These are phyloP conservation scores for Carterocephalus palaemon DNA, from an alignment of 2,888 invertebrate genomes.

Conservation along the genomic window DNA sequence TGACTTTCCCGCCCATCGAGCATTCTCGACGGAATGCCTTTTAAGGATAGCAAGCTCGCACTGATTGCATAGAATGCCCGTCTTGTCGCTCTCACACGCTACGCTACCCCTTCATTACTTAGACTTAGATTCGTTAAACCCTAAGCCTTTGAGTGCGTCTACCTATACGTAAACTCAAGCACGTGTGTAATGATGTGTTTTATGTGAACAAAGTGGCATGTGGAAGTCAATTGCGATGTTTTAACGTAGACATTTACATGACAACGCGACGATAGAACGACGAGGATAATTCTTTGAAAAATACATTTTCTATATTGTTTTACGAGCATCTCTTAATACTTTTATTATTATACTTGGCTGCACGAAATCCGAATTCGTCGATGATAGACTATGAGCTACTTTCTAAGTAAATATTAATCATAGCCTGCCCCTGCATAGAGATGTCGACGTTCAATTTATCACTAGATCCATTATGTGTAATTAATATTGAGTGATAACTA, in stretches of 20 bases:
- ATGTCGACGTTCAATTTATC: slow-evolving; percentile 20
- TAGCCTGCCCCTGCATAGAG: slow-evolving; percentile 15
- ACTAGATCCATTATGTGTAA: slow-evolving; percentile 14
- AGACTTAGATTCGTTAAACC: slow-evolving; percentile 24
- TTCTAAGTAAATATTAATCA: slow-evolving; percentile 14
- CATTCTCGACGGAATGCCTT: slow-evolving; percentile 39
- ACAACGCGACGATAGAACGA: too few relatives aligned
- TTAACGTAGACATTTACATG: too few relatives aligned
- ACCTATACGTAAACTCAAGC: too few relatives aligned
- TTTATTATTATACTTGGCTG: too few relatives aligned
- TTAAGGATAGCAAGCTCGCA: slow-evolving; percentile 36
- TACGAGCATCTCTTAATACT: too few relatives aligned
- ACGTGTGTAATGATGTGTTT: too few relatives aligned
- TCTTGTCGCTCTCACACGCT: slow-evolving; percentile 32
- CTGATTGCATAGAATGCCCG: slow-evolving; percentile 41
- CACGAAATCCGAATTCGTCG: background rate
- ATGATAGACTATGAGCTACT: slow-evolving; percentile 1
- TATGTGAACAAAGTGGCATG: too few relatives aligned
- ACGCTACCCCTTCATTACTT: slow-evolving; percentile 24
- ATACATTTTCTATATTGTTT: too few relatives aligned
- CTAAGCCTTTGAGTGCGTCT: slow-evolving; percentile 1
- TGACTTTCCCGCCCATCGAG: slow-evolving; percentile 17
- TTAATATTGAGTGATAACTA: slow-evolving; percentile 20
- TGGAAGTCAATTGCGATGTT: too few relatives aligned
- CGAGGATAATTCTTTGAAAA: too few relatives aligned